These are phyloP conservation scores for Cacoxenus indagator DNA, from an alignment of 2,888 invertebrate genomes.

Conservation along the genomic window DNA sequence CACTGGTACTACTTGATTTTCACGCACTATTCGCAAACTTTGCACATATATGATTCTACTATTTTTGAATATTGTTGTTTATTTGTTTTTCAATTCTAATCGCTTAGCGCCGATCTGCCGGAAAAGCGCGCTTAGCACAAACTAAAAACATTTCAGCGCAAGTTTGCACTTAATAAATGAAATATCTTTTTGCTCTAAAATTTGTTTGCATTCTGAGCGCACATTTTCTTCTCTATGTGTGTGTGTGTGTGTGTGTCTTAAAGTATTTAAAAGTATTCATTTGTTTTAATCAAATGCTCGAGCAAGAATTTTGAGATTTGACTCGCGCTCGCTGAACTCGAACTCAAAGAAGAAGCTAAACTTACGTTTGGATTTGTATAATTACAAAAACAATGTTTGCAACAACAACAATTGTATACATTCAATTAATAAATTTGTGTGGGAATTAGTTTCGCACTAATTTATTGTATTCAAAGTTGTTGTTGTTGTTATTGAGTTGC, in stretches of 20 bases:
- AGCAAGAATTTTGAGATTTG: neutral
- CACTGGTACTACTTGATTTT: too few relatives aligned
- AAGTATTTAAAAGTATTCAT: neutral
- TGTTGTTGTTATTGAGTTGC: too few relatives aligned
- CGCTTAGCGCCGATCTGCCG: conserved; percentile 42
- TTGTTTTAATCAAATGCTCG: conserved; percentile 16
- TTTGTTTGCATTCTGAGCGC: too few relatives aligned
- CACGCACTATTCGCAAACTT: too few relatives aligned
- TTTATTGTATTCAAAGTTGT: too few relatives aligned
- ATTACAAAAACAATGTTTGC: neutral
- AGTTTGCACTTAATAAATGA: conserved; percentile 57
- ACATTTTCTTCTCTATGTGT: neutral
- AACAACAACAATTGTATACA: neutral
- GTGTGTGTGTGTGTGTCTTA: neutral
- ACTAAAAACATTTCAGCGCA: conserved; percentile 57
- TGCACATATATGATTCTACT: neutral
- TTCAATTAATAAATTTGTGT: neutral
- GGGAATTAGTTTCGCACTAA: neutral
- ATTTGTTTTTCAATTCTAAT: neutral
- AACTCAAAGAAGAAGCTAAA: neutral
- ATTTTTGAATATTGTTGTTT: neutral
- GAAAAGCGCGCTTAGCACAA: conserved; percentile 51
- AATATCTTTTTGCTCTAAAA: conserved; percentile 24
- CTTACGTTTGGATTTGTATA: neutral
- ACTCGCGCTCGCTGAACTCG: neutral